Base-by-base conservation (phyloP, 2,113 vertebrate genomes). In the Cynoglossus semilaevis region DNA sequence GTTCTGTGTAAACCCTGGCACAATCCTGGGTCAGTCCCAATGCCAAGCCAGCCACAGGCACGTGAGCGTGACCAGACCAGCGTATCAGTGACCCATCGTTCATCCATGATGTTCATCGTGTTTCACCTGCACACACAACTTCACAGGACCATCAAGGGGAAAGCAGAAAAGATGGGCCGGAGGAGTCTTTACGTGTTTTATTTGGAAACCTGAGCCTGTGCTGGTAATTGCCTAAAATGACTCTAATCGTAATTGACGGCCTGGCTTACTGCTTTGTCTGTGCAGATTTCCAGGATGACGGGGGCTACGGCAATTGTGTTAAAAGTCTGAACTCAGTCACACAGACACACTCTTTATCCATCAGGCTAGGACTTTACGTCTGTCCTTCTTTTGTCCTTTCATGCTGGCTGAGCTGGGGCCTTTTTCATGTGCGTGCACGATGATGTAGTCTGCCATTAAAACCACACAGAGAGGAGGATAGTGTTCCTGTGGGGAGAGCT, bases 161-260 rank as follows among this genome's bases (percentile, higher is more conserved):
- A 61, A 72, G 49, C 37, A 15, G 55, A 54, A 50, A 51, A 80
- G 73, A 75, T 75, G 76, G 57, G 76, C 70, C 54, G 16, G 51
- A 72, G 75, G 79, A 83, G 69, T 56, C 74, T 63, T 76, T 74
- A 84, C 64, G 67, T 67, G 85, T 86, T 89, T 88, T 81, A 85
- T 88, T 87, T 88, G 84, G 85, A 89, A 86, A 87, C 67, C 51
- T 19, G 74, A 82, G 48, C 64, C 67, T 11, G 51, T 42, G 77
- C 67, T 73, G 71, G 83, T 88, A 89, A 90, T 89, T 88, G 83
- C 72, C 70, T 72, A 72, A 86, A 90, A 90, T 87, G 83, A 87
- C 83, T 79, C 77, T 83, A 86, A 88, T 87, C 70, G 77, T 87
- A 88, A 88, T 82, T 84, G 88, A 87, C 34, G 82, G 80, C 87